These are phyloP conservation scores for Butorides virescens DNA, from an alignment of 2,113 vertebrate species.

Conservation along the genomic window DNA sequence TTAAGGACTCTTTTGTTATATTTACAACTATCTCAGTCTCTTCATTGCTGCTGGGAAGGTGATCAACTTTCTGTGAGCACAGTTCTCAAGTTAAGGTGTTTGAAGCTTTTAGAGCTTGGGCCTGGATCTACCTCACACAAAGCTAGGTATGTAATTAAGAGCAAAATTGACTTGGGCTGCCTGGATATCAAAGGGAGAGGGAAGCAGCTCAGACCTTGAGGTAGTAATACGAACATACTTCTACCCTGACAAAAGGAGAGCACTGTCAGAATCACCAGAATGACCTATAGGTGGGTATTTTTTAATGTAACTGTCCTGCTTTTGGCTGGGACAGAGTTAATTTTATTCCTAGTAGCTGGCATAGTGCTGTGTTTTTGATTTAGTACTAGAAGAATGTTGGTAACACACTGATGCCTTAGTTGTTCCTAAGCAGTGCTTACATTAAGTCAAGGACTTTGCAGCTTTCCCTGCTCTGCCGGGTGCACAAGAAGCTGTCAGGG, in stretches of 20 bases:
- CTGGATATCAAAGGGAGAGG: not conserved
- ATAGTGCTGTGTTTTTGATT: too few relatives aligned
- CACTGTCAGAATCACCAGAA: not conserved
- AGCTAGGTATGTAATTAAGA: not conserved
- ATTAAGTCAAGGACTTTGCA: too few relatives aligned
- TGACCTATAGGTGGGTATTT: not conserved
- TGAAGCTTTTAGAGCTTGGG: not conserved
- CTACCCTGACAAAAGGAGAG: not conserved
- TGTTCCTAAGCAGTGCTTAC: too few relatives aligned
- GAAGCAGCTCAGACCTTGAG: not conserved
- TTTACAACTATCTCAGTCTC: not conserved
- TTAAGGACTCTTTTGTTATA: not conserved
- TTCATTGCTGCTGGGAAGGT: not conserved
- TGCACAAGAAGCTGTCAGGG: too few relatives aligned
- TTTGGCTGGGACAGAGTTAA: too few relatives aligned
- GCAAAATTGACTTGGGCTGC: not conserved
- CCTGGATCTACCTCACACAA: not conserved
- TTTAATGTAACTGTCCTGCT: not conserved
- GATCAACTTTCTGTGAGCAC: not conserved
- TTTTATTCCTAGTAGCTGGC: too few relatives aligned
- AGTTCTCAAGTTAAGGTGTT: not conserved
- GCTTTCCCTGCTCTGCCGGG: too few relatives aligned
- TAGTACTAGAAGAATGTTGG: too few relatives aligned
- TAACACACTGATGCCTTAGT: too few relatives aligned
- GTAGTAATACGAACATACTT: not conserved